Evolutionary conservation across 1,140 invertebrate species (phyloP).

Genomic region (Drosophila teissieri): DNA sequence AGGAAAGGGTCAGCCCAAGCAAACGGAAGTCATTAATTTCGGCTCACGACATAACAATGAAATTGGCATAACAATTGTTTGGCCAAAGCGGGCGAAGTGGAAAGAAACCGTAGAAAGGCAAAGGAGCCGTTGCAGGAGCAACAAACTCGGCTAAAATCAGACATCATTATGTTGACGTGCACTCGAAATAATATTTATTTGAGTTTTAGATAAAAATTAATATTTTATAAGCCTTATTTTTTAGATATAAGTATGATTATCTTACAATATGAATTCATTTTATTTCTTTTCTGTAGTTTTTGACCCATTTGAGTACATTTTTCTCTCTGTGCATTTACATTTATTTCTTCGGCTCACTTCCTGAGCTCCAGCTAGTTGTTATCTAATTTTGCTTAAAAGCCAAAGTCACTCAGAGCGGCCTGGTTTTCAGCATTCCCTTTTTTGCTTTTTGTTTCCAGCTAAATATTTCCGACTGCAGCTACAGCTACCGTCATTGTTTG

Average conservation of each 20-base stretch:
- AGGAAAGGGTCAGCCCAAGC: slow-evolving; percentile 22
- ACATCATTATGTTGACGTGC: slow-evolving; percentile 23
- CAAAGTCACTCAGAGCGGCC: slow-evolving; percentile 42
- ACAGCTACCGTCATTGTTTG: slow-evolving; percentile 68
- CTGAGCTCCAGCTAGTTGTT: slow-evolving; percentile 57
- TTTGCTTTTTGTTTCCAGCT: slow-evolving; percentile 47
- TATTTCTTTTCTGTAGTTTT: neutral
- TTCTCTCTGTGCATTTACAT: slow-evolving; percentile 5
- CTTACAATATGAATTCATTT: no score
- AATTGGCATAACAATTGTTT: slow-evolving; percentile 63
- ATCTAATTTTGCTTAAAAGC: slow-evolving; percentile 70
- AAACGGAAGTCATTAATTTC: slow-evolving; percentile 75
- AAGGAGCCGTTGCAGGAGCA: slow-evolving; percentile 24
- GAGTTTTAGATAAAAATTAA: neutral
- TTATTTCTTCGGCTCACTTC: slow-evolving; percentile 37
- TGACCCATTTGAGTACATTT: neutral
- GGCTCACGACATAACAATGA: slow-evolving; percentile 59
- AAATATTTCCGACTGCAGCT: slow-evolving; percentile 77
- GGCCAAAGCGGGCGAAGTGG: slow-evolving; percentile 11
- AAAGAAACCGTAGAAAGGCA: slow-evolving; percentile 12
- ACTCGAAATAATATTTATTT: neutral
- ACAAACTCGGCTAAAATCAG: slow-evolving; percentile 34
- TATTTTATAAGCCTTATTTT: no score
- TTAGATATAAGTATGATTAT: no score
- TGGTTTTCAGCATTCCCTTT: slow-evolving; percentile 37